A percentile compares a stretch with the other conserved stretches of the same genome.
Conservation (phyloP, 2,888 invertebrate genomes). For the Graphium colonna region DNA sequence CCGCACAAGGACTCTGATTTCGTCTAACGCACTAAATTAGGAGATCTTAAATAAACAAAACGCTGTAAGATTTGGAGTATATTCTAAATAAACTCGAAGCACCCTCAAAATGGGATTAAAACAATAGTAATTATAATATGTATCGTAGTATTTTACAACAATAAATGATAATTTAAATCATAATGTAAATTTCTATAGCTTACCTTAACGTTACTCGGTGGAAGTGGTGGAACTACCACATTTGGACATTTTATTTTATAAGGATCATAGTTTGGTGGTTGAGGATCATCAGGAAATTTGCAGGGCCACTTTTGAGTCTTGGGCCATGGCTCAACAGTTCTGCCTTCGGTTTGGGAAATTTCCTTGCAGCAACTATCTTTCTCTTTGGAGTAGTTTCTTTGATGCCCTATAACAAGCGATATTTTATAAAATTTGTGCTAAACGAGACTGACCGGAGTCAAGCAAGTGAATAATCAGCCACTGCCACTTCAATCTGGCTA, state of each 20-base stretch:
- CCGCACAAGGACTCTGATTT: conserved; percentile 64
- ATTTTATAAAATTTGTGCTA: too few species aligned
- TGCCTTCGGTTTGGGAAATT: conserved; percentile 47
- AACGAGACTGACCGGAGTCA: too few species aligned
- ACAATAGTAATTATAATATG: too few species aligned
- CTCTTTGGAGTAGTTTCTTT: conserved; percentile 43
- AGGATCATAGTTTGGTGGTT: conserved; percentile 64
- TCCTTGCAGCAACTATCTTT: conserved; percentile 48
- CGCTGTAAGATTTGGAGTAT: too few species aligned
- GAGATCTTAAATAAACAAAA: not conserved
- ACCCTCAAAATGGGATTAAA: too few species aligned
- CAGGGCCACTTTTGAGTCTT: conserved; percentile 50
- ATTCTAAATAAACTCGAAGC: too few species aligned
- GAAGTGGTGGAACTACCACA: conserved; percentile 58
- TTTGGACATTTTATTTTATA: conserved; percentile 67
- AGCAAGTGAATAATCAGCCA: too few species aligned
- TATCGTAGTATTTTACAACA: too few species aligned
- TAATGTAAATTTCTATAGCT: too few species aligned
- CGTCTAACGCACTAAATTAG: conserved; percentile 70
- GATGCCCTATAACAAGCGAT: conserved; percentile 36
- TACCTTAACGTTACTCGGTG: conserved; percentile 65
- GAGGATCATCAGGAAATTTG: conserved; percentile 51
- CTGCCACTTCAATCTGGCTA: too few species aligned
- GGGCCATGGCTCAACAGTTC: conserved; percentile 57
- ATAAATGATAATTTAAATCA: too few species aligned